Base-by-base conservation (phyloP, 2,888 invertebrate genomes). In the Ischnus inquisitorius region DNA sequence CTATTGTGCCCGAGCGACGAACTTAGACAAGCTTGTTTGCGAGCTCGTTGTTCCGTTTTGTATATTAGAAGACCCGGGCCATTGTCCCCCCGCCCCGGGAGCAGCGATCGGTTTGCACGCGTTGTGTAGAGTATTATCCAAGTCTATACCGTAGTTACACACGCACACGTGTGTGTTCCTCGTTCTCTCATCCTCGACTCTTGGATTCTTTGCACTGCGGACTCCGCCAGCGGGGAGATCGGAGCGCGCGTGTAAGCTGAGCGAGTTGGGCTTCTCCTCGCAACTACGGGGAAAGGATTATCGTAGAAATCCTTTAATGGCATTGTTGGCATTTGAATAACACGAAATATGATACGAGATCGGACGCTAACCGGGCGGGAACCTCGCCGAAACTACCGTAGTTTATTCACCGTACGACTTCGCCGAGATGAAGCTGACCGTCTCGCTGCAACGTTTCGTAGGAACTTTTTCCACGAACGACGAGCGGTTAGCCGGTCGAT, bases 311-410 rank as follows among this genome's bases (percentile, higher is more conserved):
- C 92, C 91, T 92, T 93, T 93, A 93, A 93, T 93, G 91, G 92
- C 89, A 92, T 93, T 93, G 93, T 93, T 93, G 90, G 90, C 90
- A 92, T 93, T 93, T 92, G 93, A 93, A 93, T 93, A 93, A 93
- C 92, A 92, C 91, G 93, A 93, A 93, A 93, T 91, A 91, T 89
- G 93, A 93, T 92, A 92, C 86, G 90, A 93, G 92, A 92, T 93
- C 90, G 88, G 86, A 84, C 85, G 34, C 79, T 85, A 77, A 79
- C 81, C 80, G 83, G 67, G 46, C 64, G 8, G 46, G 65, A 74
- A 57, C 69, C 68, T 41, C 74, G 19, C 39, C 60, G 67, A 65
- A 64, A 62, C 69, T n/a, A 39, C 60, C 43, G 25, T 41, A 12
- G 16, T 39, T 16, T 41, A 2, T 3, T 68, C 48, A 68, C 51